These are phyloP conservation scores for Cosmia pyralina DNA, from an alignment of 2,888 invertebrate genomes.

Conservation along the genomic window DNA sequence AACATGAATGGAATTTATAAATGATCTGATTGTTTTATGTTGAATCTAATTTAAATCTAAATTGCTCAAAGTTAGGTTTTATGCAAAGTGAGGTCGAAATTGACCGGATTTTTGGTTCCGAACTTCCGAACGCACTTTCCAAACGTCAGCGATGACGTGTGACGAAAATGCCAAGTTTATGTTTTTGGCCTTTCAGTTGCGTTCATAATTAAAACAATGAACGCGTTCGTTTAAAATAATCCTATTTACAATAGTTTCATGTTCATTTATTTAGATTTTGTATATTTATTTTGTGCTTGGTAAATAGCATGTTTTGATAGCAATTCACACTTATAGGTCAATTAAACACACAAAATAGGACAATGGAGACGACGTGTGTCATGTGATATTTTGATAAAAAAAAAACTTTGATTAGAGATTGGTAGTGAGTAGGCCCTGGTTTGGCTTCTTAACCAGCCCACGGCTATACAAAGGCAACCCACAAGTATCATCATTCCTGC, in stretches of 20 bases:
- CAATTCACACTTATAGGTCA: neutral
- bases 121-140: slow-evolving; percentile 75
- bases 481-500: too few species aligned
- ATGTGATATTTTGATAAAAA: neutral
- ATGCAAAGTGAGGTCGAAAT: rapidly evolving
- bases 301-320: neutral
- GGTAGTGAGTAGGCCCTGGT: too few species aligned
- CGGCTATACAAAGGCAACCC: too few species aligned
- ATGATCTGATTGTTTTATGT: too few species aligned
- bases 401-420: too few species aligned
- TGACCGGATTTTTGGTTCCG: slow-evolving; percentile 49
- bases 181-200: slow-evolving; percentile 67
- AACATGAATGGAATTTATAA: rapidly evolving
- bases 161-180: slow-evolving; percentile 63
- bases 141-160: slow-evolving; percentile 85
- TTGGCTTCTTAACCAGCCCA: too few species aligned
- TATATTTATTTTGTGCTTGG: neutral
- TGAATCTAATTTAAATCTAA: neutral
- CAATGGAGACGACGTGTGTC: neutral
- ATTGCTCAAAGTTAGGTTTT: neutral
- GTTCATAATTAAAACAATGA: slow-evolving; percentile 64
- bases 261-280: neutral
- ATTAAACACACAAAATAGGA: neutral
- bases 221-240: slow-evolving; percentile 63
- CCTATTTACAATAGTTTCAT: neutral